A percentile compares a stretch with the other conserved stretches of the same genome.
phyloP scores from a whole-genome alignment of 2,888 invertebrate genomes.

The Lasioglossum malachurum region DNA sequence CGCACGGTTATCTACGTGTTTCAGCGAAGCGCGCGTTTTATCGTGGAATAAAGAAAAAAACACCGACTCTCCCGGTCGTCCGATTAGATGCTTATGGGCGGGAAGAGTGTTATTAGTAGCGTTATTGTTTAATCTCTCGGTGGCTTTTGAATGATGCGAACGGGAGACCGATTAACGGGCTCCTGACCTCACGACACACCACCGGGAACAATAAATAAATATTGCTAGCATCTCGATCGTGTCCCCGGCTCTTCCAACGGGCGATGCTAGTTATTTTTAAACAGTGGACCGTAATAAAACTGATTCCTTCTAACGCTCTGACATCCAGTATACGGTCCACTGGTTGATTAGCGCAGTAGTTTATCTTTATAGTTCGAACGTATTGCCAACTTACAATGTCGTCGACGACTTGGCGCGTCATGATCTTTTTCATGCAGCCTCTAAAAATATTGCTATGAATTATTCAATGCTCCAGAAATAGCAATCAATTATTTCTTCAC shows the following conservation, averaged over 20 bases:
- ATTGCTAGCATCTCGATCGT: conserved; percentile 25
- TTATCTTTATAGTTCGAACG: not conserved
- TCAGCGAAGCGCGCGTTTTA: conserved; percentile 56
- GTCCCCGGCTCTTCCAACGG: not conserved
- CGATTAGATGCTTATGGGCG: conserved; percentile 40
- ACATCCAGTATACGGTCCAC: not conserved
- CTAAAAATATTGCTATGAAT: not conserved
- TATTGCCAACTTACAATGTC: not conserved
- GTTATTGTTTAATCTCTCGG: conserved; percentile 61
- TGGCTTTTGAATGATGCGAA: conserved; percentile 42
- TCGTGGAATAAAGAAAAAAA: conserved; percentile 52
- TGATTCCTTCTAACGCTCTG: not conserved
- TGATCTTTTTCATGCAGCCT: not conserved
- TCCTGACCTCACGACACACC: conserved; percentile 63
- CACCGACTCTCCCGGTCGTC: conserved; percentile 20
- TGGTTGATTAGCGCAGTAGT: not conserved
- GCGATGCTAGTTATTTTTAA: not conserved
- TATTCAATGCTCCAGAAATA: not conserved
- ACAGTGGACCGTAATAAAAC: not conserved
- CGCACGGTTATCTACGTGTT: conserved; percentile 35
- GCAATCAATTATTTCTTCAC: not conserved
- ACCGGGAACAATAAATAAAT: conserved; percentile 61
- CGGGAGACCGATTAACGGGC: conserved; percentile 47
- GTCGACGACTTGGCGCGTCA: not conserved
- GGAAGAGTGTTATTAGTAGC: conserved; percentile 47